Conservation (phyloP, 2,888 invertebrate genomes). For the Oconnorella tubifera region DNA sequence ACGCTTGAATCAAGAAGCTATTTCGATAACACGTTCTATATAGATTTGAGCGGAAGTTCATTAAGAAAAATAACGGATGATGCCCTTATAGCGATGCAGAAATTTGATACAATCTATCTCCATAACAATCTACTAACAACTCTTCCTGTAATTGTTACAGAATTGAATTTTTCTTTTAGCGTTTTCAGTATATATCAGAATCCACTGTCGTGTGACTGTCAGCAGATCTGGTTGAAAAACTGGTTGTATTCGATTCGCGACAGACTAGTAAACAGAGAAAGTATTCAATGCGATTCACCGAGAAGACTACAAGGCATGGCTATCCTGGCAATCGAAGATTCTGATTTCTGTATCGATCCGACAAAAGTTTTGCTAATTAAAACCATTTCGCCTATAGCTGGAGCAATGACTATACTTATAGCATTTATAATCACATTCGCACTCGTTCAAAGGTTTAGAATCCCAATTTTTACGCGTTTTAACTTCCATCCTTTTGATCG, state of each 20-base stretch:
- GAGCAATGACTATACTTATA: too few relatives aligned
- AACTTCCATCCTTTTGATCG: conserved; percentile 1
- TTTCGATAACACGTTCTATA: not conserved
- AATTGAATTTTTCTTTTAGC: not conserved
- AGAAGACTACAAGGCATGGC: not conserved
- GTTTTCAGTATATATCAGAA: not conserved
- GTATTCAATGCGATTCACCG: not conserved
- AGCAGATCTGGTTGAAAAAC: not conserved
- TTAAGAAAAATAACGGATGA: not conserved
- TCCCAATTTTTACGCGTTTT: not conserved
- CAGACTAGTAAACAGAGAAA: not conserved
- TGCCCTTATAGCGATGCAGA: not conserved
- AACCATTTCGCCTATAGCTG: not conserved
- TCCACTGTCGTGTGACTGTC: not conserved
- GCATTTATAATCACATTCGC: not conserved
- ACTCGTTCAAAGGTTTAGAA: not conserved
- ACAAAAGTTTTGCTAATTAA: not conserved
- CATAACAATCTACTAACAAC: not conserved
- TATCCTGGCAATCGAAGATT: not conserved
- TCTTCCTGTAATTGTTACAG: not conserved
- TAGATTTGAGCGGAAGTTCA: not conserved
- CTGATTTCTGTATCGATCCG: not conserved
- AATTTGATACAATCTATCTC: not conserved
- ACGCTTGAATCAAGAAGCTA: not conserved
- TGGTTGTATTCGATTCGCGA: not conserved